Evolutionary conservation across 1,140 invertebrate species (phyloP), one percentile per base, ranked within the genome.

Genomic region (Stegodyphus dumicola): DNA sequence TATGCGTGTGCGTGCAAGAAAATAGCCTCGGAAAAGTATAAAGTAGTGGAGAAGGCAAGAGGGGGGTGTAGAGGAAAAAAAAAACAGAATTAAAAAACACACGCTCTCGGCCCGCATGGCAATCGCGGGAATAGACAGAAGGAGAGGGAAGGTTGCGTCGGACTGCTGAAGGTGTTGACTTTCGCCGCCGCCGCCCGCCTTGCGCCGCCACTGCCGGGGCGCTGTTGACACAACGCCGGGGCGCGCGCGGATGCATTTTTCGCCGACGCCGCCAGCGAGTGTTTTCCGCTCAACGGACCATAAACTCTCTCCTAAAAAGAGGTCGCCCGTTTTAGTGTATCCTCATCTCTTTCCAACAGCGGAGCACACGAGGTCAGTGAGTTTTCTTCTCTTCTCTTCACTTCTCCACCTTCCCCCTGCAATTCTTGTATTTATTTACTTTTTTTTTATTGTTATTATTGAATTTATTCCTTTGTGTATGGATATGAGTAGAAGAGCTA

Each of bases 71-170:
- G 53, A 15, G 77, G 49, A 15, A n/a, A 65, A 77, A 65, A 77
- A 85, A 85, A 77, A 85, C 73, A 85, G 74, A 77, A 85, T 76
- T 69, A 85, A 85, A 85, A 83, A 85, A 75, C 81, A 77, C 54
- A 73, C 54, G 71, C 69, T 9, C 69, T 53, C 78, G 79, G 79
- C 71, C 79, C 79, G 79, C 79, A 74, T 81, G 78, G 78, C 52
- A 71, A 60, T 60, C 56, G 56, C 56, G 65, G 65, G 9, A 60
- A 60, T 64, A 69, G 65, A 80, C 48, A 83, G 80, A 83, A 67
- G 64, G 80, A 54, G 77, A 64, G 54, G 79, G 18, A 33, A 51
- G 70, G 56, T 48, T 51, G 70, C 79, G 18, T 18, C 79, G 71
- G 71, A 74, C 71, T 51, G 69, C 67, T 71, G 15, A 18, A 85